Base-by-base conservation (phyloP, 2,113 vertebrate genomes). In the Psophia crepitans region DNA sequence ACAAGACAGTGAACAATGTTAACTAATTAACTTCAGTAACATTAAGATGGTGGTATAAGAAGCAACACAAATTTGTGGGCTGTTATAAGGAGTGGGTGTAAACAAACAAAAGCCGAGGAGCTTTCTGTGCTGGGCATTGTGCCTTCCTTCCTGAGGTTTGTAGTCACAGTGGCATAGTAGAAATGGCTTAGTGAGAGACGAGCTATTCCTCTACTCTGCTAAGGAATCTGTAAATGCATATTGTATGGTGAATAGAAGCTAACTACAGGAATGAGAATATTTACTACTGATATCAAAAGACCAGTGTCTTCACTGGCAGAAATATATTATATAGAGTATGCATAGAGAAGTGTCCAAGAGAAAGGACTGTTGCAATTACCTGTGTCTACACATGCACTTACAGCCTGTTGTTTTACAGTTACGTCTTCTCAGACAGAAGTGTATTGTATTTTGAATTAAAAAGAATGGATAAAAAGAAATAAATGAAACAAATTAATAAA, bases 1-100 rank as follows among this genome's bases (percentile, higher is more conserved):
- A 84, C 68, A 84, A 82, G 87, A 87, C 60, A 69, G 80, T 58
- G 48, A 96, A 48, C 56, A 58, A 74, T 58, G 28, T 58, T 79
- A 84, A 97, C 12, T 5, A 84, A 93, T 88, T 93, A 56, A 73
- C 26, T 78, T 79, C 2, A 26, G 71, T 60, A 69, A 81, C n/a
- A 27, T 71, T 66, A 83, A 85, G 83, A 60, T 33, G 84, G 54
- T 80, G 33, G 28, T 89, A 78, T 37, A 81, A 87, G 28, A 74
- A 95, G 46, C 48, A 82, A 73, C 56, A 91, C 61, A 81, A 83
- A 95, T 83, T 33, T 87, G 37, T 66, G 44, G 63, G 61, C 64
- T 87, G 26, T 39, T 93, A 60, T 8, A 19, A 64, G 18, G 18
- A 91, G 49, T 24, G 54, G 49, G 46, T 89, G 24, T 74, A 95